Evolutionary conservation across 1,140 invertebrate genomes (phyloP), one percentile per base, ranked within the genome.

Genomic region (Cheumatopsyche charites): DNA sequence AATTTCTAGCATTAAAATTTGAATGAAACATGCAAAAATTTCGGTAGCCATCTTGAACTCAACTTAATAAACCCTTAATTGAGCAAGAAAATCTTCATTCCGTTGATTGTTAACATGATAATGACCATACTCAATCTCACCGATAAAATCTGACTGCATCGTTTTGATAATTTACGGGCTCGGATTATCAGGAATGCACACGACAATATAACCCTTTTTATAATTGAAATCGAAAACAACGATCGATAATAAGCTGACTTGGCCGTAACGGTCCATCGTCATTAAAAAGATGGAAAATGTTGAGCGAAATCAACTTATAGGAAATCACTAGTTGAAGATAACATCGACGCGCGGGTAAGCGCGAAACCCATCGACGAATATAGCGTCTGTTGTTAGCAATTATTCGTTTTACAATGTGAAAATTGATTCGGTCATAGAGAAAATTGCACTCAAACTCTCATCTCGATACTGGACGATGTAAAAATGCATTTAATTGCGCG

Each of bases 321-420:
- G 25, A 58, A 52, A 52, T 17, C 19, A 13, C n/a, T 17, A 17
- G 47, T 36, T 15, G 47, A n/a, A 17, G 23, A 26, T 58, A 26
- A 58, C 55, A 58, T 58, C 55, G 21, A 58, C 55, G 19, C 9
- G 21, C 21, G 55, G 55, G 2, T 11, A 25, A 58, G 13, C 55
- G 55, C 55, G 55, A 58, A 58, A 58, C 55, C 55, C 21, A 23
- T 0, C 29, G 9, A 15, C 41, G 41, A 47, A 47, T 47, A 58
- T 58, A 13, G 11, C 23, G 9, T 58, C 29, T 23, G 21, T 11
- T 26, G 55, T 2, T 36, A 3, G 21, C 23, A 58, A 58, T 58
- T 58, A 58, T 58, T 58, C 55, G 23, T 58, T 52, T 58, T 58
- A 58, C 23, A 25, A 58, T 58, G 55, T 26, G 55, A 58, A 58